Evolutionary conservation across 1,140 invertebrate species (phyloP).

Genomic region (Ceratina calcarata): DNA sequence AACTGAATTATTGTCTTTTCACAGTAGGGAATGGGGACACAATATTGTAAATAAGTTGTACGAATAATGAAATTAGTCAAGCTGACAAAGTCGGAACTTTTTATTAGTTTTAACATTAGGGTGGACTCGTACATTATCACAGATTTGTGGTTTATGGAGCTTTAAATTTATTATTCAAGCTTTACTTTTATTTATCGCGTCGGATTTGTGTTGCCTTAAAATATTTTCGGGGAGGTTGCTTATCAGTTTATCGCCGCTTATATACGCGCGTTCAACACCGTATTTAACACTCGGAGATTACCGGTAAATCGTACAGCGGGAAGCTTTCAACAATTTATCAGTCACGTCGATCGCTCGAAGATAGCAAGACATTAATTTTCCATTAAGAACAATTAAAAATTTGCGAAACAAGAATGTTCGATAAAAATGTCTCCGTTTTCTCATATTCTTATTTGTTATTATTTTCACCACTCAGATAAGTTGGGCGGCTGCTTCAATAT

Average conservation of each 20-base stretch:
- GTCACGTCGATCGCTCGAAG: constrained; percentile 1
- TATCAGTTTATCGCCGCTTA: neutral
- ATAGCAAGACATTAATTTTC: constrained; percentile 34
- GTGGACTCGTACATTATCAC: too few relatives aligned
- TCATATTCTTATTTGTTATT: too few relatives aligned
- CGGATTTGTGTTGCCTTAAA: neutral
- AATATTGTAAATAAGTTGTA: neutral
- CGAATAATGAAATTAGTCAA: neutral
- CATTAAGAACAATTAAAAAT: constrained; percentile 9
- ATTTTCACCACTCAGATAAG: too few relatives aligned
- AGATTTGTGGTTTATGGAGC: neutral
- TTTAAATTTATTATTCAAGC: neutral
- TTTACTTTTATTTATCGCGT: neutral
- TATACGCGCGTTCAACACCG: neutral
- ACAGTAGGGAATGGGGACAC: neutral
- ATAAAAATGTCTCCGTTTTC: too few relatives aligned
- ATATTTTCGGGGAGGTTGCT: neutral
- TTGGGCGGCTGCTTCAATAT: too few relatives aligned
- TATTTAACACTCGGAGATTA: neutral
- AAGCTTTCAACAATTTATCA: constrained; percentile 19
- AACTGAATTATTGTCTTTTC: neutral
- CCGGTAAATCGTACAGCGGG: neutral
- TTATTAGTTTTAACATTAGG: too few relatives aligned
- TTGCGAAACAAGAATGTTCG: neutral
- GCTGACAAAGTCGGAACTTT: too few relatives aligned